Conservation (phyloP, 2,797 vertebrate species). For the Pampus argenteus region DNA sequence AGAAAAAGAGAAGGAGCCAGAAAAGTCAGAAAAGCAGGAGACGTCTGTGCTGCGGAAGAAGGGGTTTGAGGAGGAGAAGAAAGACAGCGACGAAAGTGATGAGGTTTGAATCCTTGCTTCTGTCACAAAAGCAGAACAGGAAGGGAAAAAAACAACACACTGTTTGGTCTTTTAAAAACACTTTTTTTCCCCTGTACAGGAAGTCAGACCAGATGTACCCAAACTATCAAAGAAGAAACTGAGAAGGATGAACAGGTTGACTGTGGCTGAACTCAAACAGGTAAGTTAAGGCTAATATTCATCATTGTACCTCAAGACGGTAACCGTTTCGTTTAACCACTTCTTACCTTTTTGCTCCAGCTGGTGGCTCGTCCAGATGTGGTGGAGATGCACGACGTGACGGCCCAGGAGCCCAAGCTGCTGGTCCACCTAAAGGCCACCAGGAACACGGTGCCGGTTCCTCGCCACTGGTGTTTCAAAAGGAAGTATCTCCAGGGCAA, state of each 20-base stretch:
- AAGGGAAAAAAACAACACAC: background rate
- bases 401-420: conserved; percentile 94
- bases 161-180: background rate
- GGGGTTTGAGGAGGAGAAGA: conserved; percentile 90
- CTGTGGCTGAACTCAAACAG: conserved; percentile 97
- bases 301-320: no score
- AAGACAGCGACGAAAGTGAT: conserved; percentile 91
- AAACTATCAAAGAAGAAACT: conserved; percentile 98
- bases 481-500: conserved; percentile 97
- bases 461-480: conserved; percentile 97
- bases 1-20: conserved; percentile 94
- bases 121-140: rapidly evolving
- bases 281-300: conserved; percentile 58
- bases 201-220: conserved; percentile 87
- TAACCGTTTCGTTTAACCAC: background rate
- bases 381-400: conserved; percentile 97
- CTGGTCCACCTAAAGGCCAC: conserved; percentile 96
- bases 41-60: conserved; percentile 87
- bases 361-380: conserved; percentile 94
- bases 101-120: conserved; percentile 75
- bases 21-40: conserved; percentile 89
- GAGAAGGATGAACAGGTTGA: conserved; percentile 94
- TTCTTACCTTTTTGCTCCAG: conserved; percentile 61
- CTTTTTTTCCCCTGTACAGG: conserved; percentile 73
- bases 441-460: conserved; percentile 94